A percentile compares a stretch with the other conserved stretches of the same genome.
These are phyloP conservation scores for Limosa lapponica DNA, from an alignment of 2,797 vertebrate species.

Conservation along the genomic window DNA sequence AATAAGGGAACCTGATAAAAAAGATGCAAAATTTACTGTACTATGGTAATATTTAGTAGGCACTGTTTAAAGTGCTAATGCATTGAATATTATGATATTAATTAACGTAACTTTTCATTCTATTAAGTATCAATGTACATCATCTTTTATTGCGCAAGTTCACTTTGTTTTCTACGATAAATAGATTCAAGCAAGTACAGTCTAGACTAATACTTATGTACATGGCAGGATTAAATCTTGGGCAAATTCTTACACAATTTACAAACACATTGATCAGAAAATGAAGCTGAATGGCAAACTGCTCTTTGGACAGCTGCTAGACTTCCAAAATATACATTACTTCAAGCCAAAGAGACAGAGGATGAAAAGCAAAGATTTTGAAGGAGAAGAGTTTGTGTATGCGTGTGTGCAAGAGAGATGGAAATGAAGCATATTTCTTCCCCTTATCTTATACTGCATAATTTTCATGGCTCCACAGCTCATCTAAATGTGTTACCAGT, in stretches of 20 bases:
- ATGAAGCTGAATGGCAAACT: background rate
- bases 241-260: background rate
- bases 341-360: background rate
- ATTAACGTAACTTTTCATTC: background rate
- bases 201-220: background rate
- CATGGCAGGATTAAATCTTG: background rate
- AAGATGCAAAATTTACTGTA: slow-evolving; percentile 45
- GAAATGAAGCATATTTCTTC: background rate
- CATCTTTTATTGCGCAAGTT: background rate
- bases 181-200: background rate
- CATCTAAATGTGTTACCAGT: slow-evolving; percentile 11
- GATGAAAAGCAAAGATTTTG: background rate
- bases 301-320: background rate
- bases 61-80: background rate
- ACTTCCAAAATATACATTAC: background rate
- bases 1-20: slow-evolving; percentile 91
- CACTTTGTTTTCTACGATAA: background rate
- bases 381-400: background rate
- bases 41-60: background rate
- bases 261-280: background rate
- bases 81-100: background rate
- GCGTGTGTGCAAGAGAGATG: background rate
- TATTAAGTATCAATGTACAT: background rate
- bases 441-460: background rate
- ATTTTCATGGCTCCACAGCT: slow-evolving; percentile 14